Evolutionary conservation across 30 jellyfish, hydroid and myxozoan species (phyloP).

Genomic region (Morbakka virulenta): DNA sequence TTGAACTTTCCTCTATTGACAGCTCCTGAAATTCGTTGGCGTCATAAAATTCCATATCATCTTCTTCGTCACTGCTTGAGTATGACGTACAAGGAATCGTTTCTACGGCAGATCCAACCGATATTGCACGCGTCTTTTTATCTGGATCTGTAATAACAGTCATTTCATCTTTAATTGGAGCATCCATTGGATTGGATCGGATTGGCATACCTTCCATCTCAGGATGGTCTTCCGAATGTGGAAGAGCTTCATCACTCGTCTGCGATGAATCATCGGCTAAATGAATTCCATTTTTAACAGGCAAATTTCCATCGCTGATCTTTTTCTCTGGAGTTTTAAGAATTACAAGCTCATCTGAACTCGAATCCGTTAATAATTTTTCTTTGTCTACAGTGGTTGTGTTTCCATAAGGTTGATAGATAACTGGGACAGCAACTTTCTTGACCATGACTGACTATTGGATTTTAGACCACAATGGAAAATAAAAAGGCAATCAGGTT

Average conservation of each 20-base stretch:
- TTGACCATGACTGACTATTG: conserved; percentile 76
- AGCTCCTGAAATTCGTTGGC: conserved; percentile 69
- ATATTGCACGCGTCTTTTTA: not conserved
- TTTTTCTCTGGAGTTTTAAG: not conserved
- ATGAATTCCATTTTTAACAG: not conserved
- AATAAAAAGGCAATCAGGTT: not conserved
- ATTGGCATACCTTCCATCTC: conserved; percentile 18
- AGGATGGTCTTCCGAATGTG: not conserved
- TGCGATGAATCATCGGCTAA: not conserved
- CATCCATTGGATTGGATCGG: not conserved
- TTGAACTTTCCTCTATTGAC: not conserved
- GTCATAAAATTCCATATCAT: conserved; percentile 77
- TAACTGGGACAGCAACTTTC: conserved; percentile 86
- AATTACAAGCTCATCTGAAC: not conserved
- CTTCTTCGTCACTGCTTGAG: conserved; percentile 92
- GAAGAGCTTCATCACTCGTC: not conserved
- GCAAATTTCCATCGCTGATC: not conserved
- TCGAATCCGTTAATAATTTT: not conserved
- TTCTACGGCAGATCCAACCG: conserved; percentile 40
- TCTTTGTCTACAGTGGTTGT: not conserved
- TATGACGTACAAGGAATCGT: conserved; percentile 85
- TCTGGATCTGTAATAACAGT: not conserved
- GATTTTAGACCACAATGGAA: too few species aligned
- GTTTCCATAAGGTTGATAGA: not conserved
- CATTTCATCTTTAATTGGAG: not conserved